These are phyloP conservation scores for Didymodactylos carnosus DNA, from an alignment of 2,888 invertebrate species.

Conservation along the genomic window DNA sequence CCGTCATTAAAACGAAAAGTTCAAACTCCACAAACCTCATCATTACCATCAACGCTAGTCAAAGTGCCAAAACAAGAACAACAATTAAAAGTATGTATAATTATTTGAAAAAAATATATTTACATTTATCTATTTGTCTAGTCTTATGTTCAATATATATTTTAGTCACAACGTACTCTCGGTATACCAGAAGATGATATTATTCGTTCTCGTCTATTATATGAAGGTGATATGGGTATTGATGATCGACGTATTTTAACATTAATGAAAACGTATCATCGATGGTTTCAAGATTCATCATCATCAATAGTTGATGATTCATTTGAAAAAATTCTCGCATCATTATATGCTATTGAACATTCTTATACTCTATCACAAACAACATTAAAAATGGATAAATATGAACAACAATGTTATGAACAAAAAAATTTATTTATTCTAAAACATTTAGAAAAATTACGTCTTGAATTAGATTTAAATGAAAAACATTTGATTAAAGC, in stretches of 20 bases:
- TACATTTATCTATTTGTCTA: neutral
- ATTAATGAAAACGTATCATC: conserved; percentile 50
- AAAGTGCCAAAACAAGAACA: neutral
- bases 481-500: neutral
- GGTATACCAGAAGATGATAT: conserved; percentile 52
- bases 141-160: neutral
- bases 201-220: conserved; percentile 64
- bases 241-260: conserved; percentile 74
- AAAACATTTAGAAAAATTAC: neutral
- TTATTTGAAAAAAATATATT: neutral
- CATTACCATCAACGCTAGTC: neutral
- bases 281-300: conserved; percentile 24
- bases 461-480: neutral
- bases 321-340: neutral
- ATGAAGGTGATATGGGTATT: conserved; percentile 89
- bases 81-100: neutral
- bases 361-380: neutral
- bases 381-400: neutral
- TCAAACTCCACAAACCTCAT: neutral
- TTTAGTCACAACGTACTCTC: neutral
- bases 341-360: neutral
- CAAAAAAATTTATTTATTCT: neutral
- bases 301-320: neutral
- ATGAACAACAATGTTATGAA: neutral
- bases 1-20: neutral